These are phyloP conservation scores for Polia nebulosa DNA, from an alignment of 2,888 invertebrate genomes.

Conservation along the genomic window DNA sequence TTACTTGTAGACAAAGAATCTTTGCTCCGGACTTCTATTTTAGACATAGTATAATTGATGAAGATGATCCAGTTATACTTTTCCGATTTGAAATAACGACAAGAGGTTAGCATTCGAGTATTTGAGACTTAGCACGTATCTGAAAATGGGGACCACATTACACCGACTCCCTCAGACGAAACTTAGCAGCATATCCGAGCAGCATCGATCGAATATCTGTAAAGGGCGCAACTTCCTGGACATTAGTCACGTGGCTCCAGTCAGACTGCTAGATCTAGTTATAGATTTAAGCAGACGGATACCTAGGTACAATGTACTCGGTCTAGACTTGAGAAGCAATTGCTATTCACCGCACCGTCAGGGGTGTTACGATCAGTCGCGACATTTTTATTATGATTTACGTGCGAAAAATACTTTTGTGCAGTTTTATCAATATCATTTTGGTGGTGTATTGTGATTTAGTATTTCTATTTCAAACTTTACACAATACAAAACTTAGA, in stretches of 20 bases:
- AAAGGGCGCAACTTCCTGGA: constrained; percentile 48
- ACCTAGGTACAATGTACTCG: constrained; percentile 27
- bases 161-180: constrained; percentile 23
- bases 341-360: constrained; percentile 50
- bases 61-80: background rate
- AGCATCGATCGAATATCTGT: constrained; percentile 54
- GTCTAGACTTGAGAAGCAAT: constrained; percentile 60
- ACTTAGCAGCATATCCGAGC: constrained; percentile 33
- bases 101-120: background rate
- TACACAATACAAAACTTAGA: constrained; percentile 4
- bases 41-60: no score
- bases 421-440: constrained; percentile 48
- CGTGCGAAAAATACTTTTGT: constrained; percentile 35
- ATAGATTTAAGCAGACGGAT: constrained; percentile 30
- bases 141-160: constrained; percentile 1
- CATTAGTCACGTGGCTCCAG: constrained; percentile 59
- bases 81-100: constrained; percentile 9
- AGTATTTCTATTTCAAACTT: constrained; percentile 2
- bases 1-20: constrained; percentile 7
- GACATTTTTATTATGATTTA: constrained; percentile 52
- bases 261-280: constrained; percentile 34
- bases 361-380: constrained; percentile 28
- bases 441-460: constrained; percentile 15
- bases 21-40: no score
- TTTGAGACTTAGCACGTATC: constrained; percentile 30